Percentiles rank a stretch among this genome's conserved stretches.
These are phyloP conservation scores for Sphecodes monilicornis DNA, from an alignment of 2,888 invertebrate genomes.

Conservation along the genomic window DNA sequence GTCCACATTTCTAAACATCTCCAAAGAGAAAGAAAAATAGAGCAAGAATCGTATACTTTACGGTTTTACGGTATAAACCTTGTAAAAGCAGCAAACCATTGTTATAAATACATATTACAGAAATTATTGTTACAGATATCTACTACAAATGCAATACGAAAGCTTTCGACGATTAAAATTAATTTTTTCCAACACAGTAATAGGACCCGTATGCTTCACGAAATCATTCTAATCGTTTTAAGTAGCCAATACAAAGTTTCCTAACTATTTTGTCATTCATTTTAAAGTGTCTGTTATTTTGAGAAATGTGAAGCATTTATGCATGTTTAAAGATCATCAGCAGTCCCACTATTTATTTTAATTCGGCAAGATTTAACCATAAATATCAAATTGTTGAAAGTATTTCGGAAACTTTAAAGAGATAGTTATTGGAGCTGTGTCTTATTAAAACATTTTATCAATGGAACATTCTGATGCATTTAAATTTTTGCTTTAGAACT, in stretches of 20 bases:
- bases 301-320: conserved; percentile 20
- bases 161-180: background rate
- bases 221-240: conserved; percentile 15
- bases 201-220: background rate
- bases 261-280: conserved; percentile 1
- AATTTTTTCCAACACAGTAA: background rate
- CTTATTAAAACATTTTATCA: conserved; percentile 43
- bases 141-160: background rate
- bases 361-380: conserved; percentile 19
- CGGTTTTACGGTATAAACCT: too few species aligned
- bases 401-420: conserved; percentile 16
- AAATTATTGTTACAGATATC: background rate
- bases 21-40: too few species aligned
- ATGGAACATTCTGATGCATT: conserved; percentile 29
- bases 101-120: too few species aligned
- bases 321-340: conserved; percentile 6
- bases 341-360: conserved; percentile 18
- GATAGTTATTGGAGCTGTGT: conserved; percentile 18
- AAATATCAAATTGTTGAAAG: background rate
- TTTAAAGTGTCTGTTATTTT: conserved; percentile 25
- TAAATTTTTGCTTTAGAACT: conserved; percentile 40
- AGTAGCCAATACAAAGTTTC: conserved; percentile 1
- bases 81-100: too few species aligned
- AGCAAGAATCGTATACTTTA: too few species aligned
- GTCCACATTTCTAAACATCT: too few species aligned